phyloP scores from a whole-genome alignment of 2,888 invertebrate genomes.

The Cryptophagus acutangulus region DNA sequence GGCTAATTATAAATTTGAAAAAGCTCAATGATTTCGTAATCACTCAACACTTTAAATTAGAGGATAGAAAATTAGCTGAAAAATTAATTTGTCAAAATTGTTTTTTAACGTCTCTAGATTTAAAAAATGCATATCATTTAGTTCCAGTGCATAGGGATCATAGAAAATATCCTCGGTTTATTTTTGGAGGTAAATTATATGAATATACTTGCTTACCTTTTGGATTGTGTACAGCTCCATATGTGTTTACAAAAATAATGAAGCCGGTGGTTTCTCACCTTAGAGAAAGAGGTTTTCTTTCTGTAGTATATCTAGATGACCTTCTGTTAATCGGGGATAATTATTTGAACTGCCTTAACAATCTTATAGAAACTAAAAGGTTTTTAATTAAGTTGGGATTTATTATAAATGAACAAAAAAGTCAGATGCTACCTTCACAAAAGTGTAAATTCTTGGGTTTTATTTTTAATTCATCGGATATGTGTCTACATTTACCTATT shows the following conservation, averaged over 20 bases:
- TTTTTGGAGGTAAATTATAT: constrained; percentile 18
- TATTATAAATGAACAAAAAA: constrained; percentile 23
- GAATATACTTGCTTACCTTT: constrained; percentile 28
- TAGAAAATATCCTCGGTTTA: constrained; percentile 24
- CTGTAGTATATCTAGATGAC: constrained; percentile 24
- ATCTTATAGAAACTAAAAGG: constrained; percentile 3
- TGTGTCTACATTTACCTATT: constrained; percentile 9
- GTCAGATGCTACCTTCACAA: constrained; percentile 12
- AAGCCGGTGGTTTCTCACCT: constrained; percentile 22
- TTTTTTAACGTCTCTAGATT: constrained; percentile 11
- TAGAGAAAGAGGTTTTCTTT: constrained; percentile 18
- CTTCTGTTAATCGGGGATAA: constrained; percentile 15
- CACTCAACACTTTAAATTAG: constrained; percentile 27
- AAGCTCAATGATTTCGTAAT: constrained; percentile 22
- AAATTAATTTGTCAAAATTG: constrained; percentile 17
- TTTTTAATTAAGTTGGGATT: constrained; percentile 19
- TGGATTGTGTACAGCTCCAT: constrained; percentile 25
- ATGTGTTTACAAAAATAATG: constrained; percentile 31
- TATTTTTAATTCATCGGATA: constrained; percentile 14
- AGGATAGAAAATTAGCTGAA: constrained; percentile 21
- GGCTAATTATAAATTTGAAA: constrained; percentile 25
- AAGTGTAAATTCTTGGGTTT: constrained; percentile 21
- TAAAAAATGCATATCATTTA: constrained; percentile 20
- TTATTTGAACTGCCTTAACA: constrained; percentile 10
- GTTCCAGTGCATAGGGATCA: constrained; percentile 18